Evolutionary conservation across 2,888 invertebrate species (phyloP).

Genomic region (Pecten maximus): DNA sequence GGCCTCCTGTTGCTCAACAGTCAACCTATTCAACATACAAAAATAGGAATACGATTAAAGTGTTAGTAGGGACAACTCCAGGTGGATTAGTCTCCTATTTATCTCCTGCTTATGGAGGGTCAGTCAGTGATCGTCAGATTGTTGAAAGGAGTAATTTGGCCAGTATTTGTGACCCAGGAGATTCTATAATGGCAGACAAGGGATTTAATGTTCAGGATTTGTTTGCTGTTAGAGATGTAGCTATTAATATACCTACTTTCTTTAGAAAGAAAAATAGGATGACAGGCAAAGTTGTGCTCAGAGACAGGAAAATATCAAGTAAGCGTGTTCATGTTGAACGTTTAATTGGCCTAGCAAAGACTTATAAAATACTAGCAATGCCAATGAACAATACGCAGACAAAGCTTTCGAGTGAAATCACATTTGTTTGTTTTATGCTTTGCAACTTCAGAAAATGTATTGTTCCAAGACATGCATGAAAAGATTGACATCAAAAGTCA

Average conservation of each 20-base stretch:
- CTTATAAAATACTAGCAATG: constrained; percentile 54
- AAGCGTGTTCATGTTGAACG: constrained; percentile 64
- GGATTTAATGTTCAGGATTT: constrained; percentile 63
- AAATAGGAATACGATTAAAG: constrained; percentile 57
- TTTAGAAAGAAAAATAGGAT: constrained; percentile 64
- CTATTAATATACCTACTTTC: constrained; percentile 62
- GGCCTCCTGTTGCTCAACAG: constrained; percentile 56
- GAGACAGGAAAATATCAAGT: constrained; percentile 60
- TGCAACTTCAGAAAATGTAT: constrained; percentile 58
- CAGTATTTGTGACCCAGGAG: constrained; percentile 55
- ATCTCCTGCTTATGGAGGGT: constrained; percentile 56
- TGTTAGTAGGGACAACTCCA: constrained; percentile 56
- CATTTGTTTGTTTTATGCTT: constrained; percentile 56
- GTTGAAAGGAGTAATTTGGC: constrained; percentile 55
- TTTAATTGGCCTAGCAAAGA: constrained; percentile 60
- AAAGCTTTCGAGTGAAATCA: constrained; percentile 54
- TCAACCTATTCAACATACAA: constrained; percentile 59
- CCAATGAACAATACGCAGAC: constrained; percentile 56
- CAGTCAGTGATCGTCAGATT: constrained; percentile 62
- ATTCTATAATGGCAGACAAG: constrained; percentile 58
- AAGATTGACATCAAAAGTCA: no score
- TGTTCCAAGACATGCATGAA: constrained; percentile 52
- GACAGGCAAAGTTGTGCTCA: constrained; percentile 54
- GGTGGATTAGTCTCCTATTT: constrained; percentile 57
- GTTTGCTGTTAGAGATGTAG: constrained; percentile 56